Percentiles rank a stretch among this genome's conserved stretches.
phyloP scores from a whole-genome alignment of 35 echinoderm and acorn worm genomes.

The Diadema setosum region DNA sequence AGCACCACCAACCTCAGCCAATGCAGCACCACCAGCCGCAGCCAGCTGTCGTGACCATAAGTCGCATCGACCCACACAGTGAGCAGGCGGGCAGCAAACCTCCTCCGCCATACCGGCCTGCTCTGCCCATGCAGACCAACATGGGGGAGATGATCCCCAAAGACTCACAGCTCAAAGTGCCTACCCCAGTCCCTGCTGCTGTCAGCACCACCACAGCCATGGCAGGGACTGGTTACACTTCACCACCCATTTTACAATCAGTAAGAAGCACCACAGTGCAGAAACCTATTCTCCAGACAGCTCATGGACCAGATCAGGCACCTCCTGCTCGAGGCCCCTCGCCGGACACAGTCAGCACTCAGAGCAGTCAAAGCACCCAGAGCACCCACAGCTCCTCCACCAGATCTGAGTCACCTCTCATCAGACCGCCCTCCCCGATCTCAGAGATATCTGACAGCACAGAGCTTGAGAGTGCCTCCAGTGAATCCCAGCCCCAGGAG shows the following conservation, averaged over 20 bases:
- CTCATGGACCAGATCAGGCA: slow-evolving; percentile 85
- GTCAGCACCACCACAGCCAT: slow-evolving; percentile 80
- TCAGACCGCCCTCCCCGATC: slow-evolving; percentile 56
- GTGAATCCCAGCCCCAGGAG: slow-evolving; percentile 20
- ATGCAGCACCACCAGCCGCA: slow-evolving; percentile 16
- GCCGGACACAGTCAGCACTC: slow-evolving; percentile 86
- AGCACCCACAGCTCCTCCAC: slow-evolving; percentile 61
- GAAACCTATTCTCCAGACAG: slow-evolving; percentile 92
- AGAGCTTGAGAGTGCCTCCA: slow-evolving; percentile 36
- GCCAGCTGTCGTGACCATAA: slow-evolving; percentile 21
- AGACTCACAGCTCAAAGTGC: slow-evolving; percentile 21
- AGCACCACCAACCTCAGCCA: too few relatives aligned
- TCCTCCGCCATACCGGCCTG: slow-evolving; percentile 65
- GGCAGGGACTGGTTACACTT: slow-evolving; percentile 24
- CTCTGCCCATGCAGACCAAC: slow-evolving; percentile 5
- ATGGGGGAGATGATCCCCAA: neutral
- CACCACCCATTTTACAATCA: slow-evolving; percentile 51
- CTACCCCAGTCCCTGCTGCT: slow-evolving; percentile 73
- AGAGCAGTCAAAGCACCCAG: slow-evolving; percentile 68
- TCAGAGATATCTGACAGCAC: slow-evolving; percentile 74
- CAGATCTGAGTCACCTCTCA: slow-evolving; percentile 43
- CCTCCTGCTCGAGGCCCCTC: slow-evolving; percentile 73
- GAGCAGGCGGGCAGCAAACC: neutral
- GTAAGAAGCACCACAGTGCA: slow-evolving; percentile 69
- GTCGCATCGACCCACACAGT: neutral